These are phyloP conservation scores for Oopsacas minuta DNA, from an alignment of 37 sponge, comb jelly and placozoan species.

Conservation along the genomic window DNA sequence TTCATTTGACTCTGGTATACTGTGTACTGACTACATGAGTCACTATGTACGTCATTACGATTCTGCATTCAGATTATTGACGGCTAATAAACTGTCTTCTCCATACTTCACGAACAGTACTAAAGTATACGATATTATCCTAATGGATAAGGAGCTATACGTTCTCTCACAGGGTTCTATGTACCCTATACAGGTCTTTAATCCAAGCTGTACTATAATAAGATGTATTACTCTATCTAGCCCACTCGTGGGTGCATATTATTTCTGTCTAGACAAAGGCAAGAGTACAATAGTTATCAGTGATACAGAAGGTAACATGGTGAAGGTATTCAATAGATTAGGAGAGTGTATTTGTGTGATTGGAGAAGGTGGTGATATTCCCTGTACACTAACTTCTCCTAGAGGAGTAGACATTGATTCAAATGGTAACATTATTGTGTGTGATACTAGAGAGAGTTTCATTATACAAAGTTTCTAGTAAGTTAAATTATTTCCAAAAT, in stretches of 20 bases:
- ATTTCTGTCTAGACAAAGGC: neutral
- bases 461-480: constrained; percentile 11
- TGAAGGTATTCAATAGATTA: neutral
- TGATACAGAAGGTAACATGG: neutral
- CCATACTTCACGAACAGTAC: neutral
- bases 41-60: constrained; percentile 17
- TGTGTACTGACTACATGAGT: constrained; percentile 1
- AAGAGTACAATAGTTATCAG: neutral
- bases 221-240: neutral
- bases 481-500: no score
- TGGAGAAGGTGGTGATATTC: neutral
- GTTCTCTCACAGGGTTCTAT: neutral
- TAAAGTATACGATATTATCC: neutral
- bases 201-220: neutral
- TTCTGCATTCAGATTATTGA: neutral
- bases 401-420: neutral
- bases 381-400: neutral
- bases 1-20: neutral
- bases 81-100: neutral
- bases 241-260: constrained; percentile 6
- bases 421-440: neutral
- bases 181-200: neutral
- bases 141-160: constrained; percentile 9
- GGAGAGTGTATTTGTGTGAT: constrained; percentile 2
- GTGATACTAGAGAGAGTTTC: neutral